Evolutionary conservation across 2,797 vertebrate genomes (phyloP), one percentile per base, ranked within the genome.

Genomic region (Arctocebus calabarensis): DNA sequence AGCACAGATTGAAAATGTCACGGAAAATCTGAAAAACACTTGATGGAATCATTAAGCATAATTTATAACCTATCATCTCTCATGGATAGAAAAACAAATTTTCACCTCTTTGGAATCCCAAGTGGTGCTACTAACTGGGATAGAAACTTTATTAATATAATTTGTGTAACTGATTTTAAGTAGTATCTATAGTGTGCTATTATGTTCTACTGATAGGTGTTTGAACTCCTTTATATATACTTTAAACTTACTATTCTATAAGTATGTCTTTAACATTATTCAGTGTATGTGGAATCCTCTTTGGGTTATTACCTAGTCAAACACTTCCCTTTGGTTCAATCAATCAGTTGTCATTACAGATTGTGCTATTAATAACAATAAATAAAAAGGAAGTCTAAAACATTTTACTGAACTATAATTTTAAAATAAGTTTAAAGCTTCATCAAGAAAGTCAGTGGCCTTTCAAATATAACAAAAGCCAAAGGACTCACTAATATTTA

Each of bases 381-480:
- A 90, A 78, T 66, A 64, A 64, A 73, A 88, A 73, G n/a, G 4
- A 95, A 93, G 48, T 71, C 83, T 17, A 57, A 90, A 91, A 90
- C 40, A 88, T 1, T 55, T 82, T 10, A 89, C 37, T 73, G 17
- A 87, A 94, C 85, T 40, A 43, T 37, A 91, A 66, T 32, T 93
- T 61, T 84, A 85, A 85, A 34, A 62, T 16, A 93, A 90, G 48
- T 45, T 73, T 22, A 95, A 92, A 94, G 29, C 11, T 82, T 92
- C 70, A 96, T 64, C 29, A 16, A 94, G 86, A 68, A 68, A n/a
- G 7, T 71, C 55, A 73, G 5, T 22, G 34, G 25, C 13, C 20
- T 95, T 94, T 84, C 34, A 94, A 91, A 91, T 64, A 88, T 20
- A 91, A n/a, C 27, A 74, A 40, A 94, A 94, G 74, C 66, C 66